Evolutionary conservation across 2,797 vertebrate genomes (phyloP).

Genomic region (Parambassis ranga): DNA sequence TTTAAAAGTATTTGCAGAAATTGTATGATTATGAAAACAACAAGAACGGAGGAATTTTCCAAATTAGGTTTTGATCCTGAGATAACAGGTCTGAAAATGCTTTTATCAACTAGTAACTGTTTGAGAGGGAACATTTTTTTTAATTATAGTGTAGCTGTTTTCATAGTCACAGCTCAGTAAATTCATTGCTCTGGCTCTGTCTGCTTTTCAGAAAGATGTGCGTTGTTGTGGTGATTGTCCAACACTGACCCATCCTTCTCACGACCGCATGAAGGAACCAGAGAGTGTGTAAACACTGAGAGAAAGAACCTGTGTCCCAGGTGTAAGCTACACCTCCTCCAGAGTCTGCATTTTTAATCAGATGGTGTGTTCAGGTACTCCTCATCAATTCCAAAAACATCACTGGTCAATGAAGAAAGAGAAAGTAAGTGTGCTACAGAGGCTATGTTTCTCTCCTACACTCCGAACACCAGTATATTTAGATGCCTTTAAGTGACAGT

Average conservation of each 20-base stretch:
- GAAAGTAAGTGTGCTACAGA: no score
- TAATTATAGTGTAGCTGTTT: not conserved
- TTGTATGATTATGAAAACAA: not conserved
- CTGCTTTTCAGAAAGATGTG: not conserved
- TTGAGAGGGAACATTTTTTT: not conserved
- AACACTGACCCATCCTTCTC: not conserved
- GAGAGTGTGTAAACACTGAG: slow-evolving; percentile 18
- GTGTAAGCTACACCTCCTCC: not conserved
- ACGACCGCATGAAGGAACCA: not conserved
- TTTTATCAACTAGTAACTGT: not conserved
- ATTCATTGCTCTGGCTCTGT: not conserved
- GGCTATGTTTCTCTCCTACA: no score
- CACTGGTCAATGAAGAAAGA: no score
- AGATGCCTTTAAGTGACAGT: no score
- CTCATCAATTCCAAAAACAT: not conserved
- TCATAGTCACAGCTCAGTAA: not conserved
- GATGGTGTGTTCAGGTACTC: not conserved
- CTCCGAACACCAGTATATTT: no score
- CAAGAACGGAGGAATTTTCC: not conserved
- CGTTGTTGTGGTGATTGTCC: not conserved
- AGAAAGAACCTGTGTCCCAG: not conserved
- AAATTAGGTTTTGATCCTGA: slow-evolving; percentile 1
- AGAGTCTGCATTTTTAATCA: not conserved
- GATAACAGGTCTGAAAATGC: not conserved
- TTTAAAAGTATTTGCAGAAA: not conserved